Evolutionary conservation across 2,888 invertebrate genomes (phyloP).

Genomic region (Tricholauxania praeusta): DNA sequence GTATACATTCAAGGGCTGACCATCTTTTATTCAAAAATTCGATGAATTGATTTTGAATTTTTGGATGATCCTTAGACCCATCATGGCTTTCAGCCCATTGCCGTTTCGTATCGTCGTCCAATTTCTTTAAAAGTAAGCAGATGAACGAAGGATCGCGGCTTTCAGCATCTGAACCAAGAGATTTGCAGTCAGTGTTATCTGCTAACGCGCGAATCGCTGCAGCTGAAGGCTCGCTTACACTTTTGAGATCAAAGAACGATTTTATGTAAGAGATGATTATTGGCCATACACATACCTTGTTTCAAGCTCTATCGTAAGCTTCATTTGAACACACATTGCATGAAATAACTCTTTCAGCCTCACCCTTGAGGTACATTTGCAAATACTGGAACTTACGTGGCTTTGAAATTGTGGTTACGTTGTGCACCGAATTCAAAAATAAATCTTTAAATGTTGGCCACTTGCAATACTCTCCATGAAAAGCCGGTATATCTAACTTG

Average conservation of each 20-base stretch:
- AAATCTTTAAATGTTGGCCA: conserved; percentile 14
- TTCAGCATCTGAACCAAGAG: not conserved
- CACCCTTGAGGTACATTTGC: not conserved
- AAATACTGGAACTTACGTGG: not conserved
- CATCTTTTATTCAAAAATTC: conserved; percentile 19
- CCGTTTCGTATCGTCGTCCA: conserved; percentile 15
- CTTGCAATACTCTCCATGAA: not conserved
- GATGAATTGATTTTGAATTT: not conserved
- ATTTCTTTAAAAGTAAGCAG: conserved; percentile 17
- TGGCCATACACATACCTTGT: too few relatives aligned
- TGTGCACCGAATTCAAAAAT: not conserved
- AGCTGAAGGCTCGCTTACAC: too few relatives aligned
- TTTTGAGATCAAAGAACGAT: conserved; percentile 19
- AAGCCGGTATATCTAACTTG: not conserved
- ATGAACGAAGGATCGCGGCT: conserved; percentile 22
- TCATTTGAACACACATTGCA: conserved; percentile 12
- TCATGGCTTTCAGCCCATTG: conserved; percentile 31
- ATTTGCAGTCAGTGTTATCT: too few relatives aligned
- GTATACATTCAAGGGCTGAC: not conserved
- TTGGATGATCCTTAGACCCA: conserved; percentile 17
- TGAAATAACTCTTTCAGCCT: not conserved
- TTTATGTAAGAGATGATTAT: conserved; percentile 3
- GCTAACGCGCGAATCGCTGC: too few relatives aligned
- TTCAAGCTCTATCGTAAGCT: not conserved
- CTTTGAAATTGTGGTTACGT: conserved; percentile 1